Conservation (phyloP, 37 sponge, comb jelly and placozoan genomes). For the Spongia lamella region DNA sequence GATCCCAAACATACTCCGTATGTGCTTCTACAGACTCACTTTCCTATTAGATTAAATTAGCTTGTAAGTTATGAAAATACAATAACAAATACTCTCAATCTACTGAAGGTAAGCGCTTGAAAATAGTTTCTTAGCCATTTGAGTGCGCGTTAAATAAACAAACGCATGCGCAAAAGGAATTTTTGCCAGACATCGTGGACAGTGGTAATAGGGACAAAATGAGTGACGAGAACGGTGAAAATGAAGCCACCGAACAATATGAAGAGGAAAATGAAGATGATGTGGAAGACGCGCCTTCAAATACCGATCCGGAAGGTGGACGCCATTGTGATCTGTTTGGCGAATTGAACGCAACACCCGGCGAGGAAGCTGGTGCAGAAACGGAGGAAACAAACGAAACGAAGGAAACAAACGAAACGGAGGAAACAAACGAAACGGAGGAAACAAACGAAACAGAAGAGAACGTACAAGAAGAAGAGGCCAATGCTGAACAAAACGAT, state of each 20-base stretch:
- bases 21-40: slow-evolving; percentile 63
- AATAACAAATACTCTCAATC: too few relatives aligned
- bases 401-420: neutral
- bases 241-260: neutral
- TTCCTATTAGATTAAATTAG: slow-evolving; percentile 21
- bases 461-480: neutral
- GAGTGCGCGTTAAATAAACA: too few relatives aligned
- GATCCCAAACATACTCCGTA: slow-evolving; percentile 73
- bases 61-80: too few relatives aligned
- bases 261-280: neutral
- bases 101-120: too few relatives aligned
- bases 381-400: neutral
- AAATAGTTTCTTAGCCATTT: too few relatives aligned
- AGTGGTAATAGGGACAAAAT: neutral
- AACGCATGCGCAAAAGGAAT: neutral
- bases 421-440: neutral
- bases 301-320: too few relatives aligned
- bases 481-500: neutral
- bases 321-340: too few relatives aligned
- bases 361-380: neutral
- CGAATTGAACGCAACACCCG: neutral
- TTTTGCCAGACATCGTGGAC: neutral
- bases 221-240: neutral
- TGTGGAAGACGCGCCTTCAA: too few relatives aligned
- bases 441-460: neutral